A percentile compares a stretch with the other conserved stretches of the same genome.
Evolutionary conservation across 2,797 vertebrate species (phyloP).

Genomic region (Diglossa cyanea): DNA sequence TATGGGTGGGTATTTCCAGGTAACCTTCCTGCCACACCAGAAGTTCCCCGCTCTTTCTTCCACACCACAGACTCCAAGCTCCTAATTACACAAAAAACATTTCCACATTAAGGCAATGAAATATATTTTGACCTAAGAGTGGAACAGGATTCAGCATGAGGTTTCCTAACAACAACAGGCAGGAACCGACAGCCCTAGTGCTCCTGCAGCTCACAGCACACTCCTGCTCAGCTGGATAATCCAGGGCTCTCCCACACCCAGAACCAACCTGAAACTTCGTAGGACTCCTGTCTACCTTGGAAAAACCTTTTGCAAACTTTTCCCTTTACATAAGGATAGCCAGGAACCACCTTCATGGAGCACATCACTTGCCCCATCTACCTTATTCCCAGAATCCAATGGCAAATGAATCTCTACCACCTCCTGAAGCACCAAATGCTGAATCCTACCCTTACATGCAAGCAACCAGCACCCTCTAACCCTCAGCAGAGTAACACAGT

Average conservation of each 20-base stretch:
- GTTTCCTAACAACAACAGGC: neutral
- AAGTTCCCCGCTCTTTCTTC: neutral
- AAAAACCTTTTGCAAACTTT: neutral
- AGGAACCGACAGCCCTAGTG: neutral
- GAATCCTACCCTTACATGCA: neutral
- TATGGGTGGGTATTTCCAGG: conserved; percentile 28
- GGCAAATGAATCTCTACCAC: neutral
- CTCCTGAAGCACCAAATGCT: neutral
- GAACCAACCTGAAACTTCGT: neutral
- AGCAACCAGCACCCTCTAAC: neutral
- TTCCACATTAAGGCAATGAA: neutral
- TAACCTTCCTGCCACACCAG: neutral
- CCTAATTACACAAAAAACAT: neutral
- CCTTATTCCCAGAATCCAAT: neutral
- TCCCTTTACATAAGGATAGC: neutral
- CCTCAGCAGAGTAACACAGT: neutral
- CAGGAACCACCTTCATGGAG: neutral
- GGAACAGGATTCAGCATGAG: neutral
- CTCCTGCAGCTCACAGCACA: neutral
- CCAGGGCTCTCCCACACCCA: neutral
- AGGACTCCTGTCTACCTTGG: neutral
- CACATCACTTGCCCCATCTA: neutral
- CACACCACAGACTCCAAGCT: neutral
- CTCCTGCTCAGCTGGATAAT: neutral
- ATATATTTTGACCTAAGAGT: neutral